Evolutionary conservation across 2,888 invertebrate species (phyloP).

Genomic region (Neria commutata): DNA sequence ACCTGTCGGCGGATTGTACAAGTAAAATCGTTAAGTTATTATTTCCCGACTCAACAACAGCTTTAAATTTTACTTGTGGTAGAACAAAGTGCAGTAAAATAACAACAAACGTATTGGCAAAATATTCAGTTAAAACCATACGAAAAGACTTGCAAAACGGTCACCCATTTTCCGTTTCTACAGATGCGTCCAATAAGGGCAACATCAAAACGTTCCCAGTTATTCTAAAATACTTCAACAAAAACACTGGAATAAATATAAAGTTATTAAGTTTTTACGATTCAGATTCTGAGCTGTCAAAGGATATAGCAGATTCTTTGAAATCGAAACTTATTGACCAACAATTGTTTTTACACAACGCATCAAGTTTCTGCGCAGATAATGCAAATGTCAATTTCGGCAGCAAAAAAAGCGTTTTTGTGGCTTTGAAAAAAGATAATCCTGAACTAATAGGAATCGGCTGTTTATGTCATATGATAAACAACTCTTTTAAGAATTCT

Average conservation of each 20-base stretch:
- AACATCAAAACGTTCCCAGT: no score
- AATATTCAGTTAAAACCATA: no score
- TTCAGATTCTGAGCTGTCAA: not conserved
- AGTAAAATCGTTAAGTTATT: not conserved
- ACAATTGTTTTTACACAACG: no score
- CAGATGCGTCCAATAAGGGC: no score
- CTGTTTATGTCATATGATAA: not conserved
- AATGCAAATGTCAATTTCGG: conserved; percentile 10
- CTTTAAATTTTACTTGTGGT: not conserved
- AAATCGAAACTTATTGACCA: no score
- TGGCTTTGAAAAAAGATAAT: conserved; percentile 4
- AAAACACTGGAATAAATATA: conserved; percentile 7
- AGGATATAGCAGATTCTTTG: not conserved
- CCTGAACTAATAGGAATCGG: conserved; percentile 1
- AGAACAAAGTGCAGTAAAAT: not conserved
- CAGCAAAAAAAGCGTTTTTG: conserved; percentile 3
- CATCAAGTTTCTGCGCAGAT: no score
- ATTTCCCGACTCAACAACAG: not conserved
- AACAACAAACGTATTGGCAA: not conserved
- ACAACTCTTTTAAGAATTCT: conserved; percentile 3
- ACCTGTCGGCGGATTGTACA: not conserved
- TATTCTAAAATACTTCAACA: no score
- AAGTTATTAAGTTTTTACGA: conserved; percentile 2
- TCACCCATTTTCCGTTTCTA: no score
- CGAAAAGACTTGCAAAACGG: no score